Conservation (phyloP, 2,888 invertebrate species). For the Nymphalis urticae region DNA sequence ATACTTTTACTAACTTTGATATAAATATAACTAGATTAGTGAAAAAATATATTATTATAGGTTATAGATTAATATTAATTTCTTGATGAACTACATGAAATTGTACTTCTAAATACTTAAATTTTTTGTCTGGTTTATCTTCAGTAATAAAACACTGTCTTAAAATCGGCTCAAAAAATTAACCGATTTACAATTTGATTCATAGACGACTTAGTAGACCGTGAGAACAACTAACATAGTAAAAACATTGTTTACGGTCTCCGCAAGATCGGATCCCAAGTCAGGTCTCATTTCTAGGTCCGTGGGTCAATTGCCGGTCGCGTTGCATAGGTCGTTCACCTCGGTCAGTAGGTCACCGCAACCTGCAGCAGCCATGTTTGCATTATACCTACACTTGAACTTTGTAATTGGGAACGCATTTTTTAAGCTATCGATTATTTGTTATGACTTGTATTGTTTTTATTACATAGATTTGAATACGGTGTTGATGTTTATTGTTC, state of each 20-base stretch:
- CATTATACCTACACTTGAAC: constrained; percentile 69
- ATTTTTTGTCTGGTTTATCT: too few relatives aligned
- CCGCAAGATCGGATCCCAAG: constrained; percentile 36
- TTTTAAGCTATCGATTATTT: neutral
- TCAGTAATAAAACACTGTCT: too few relatives aligned
- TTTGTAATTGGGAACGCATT: constrained; percentile 46
- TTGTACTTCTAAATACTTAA: too few relatives aligned
- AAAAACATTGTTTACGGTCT: constrained; percentile 37
- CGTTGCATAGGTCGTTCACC: constrained; percentile 70
- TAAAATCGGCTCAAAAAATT: too few relatives aligned
- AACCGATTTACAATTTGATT: too few relatives aligned
- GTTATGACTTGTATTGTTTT: neutral
- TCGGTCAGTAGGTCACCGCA: constrained; percentile 74
- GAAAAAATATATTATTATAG: too few relatives aligned
- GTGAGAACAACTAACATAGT: constrained; percentile 14
- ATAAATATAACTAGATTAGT: too few relatives aligned
- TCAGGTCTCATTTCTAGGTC: constrained; percentile 52
- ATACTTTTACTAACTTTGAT: too few relatives aligned
- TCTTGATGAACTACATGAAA: too few relatives aligned
- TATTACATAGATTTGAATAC: neutral
- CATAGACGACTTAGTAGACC: neutral
- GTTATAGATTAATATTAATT: too few relatives aligned
- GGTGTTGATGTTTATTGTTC: too few relatives aligned
- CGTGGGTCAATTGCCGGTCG: constrained; percentile 56
- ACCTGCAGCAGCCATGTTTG: constrained; percentile 50